Percentiles rank a stretch among this genome's conserved stretches.
Conservation (phyloP, 2,888 invertebrate genomes). For the Erebia palarica region DNA sequence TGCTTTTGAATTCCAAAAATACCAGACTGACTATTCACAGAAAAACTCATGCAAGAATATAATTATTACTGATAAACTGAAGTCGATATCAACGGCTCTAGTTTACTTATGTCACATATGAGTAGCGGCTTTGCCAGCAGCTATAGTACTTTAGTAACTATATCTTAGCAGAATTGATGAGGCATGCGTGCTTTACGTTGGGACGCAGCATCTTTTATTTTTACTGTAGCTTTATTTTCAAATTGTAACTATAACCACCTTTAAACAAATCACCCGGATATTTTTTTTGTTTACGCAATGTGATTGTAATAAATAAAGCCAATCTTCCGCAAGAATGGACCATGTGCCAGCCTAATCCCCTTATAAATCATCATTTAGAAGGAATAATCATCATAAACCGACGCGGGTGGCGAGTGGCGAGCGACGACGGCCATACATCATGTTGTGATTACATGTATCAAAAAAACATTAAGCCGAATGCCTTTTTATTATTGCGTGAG, state of each 20-base stretch:
- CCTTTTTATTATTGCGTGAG: slow-evolving; percentile 41
- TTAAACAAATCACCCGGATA: slow-evolving; percentile 1
- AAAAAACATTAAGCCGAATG: slow-evolving; percentile 74
- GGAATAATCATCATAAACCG: slow-evolving; percentile 79
- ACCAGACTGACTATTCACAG: slow-evolving; percentile 24
- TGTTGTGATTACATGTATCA: slow-evolving; percentile 78
- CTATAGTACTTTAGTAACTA: not conserved
- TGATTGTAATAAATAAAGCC: slow-evolving; percentile 75
- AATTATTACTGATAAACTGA: not conserved
- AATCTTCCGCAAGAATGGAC: slow-evolving; percentile 73
- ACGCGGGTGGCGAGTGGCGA: slow-evolving; percentile 52
- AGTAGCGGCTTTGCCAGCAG: not conserved
- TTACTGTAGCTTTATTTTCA: not conserved
- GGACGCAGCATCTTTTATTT: not conserved
- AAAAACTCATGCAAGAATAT: not conserved
- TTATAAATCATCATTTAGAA: slow-evolving; percentile 80
- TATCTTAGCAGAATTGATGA: not conserved
- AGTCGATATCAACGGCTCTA: not conserved
- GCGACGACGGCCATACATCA: slow-evolving; percentile 67
- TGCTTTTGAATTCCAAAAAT: slow-evolving; percentile 76
- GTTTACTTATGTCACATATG: not conserved
- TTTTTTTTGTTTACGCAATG: slow-evolving; percentile 63
- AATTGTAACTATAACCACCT: not conserved
- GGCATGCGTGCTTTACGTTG: not conserved
- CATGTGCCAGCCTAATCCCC: slow-evolving; percentile 74